These are phyloP conservation scores for Geotrypetes seraphini DNA, from an alignment of 2,797 vertebrate genomes.

Conservation along the genomic window DNA sequence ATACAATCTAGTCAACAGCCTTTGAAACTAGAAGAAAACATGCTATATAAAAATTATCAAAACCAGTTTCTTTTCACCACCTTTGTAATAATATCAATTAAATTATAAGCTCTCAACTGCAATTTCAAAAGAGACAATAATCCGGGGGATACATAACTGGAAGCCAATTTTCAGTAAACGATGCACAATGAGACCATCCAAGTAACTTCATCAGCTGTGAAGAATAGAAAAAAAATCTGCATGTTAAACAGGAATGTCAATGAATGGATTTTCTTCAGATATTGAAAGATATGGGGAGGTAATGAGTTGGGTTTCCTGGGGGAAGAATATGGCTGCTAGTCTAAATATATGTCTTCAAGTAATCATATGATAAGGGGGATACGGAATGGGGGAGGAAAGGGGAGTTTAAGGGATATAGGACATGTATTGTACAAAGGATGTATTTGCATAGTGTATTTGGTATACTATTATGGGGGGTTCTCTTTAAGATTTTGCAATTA, in stretches of 20 bases:
- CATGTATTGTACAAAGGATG: too few relatives aligned
- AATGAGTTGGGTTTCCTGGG: too few relatives aligned
- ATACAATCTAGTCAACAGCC: conserved; percentile 53
- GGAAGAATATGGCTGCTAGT: too few relatives aligned
- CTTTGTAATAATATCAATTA: conserved; percentile 36
- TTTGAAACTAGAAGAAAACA: conserved; percentile 53
- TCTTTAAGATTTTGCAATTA: too few relatives aligned
- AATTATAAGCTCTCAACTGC: conserved; percentile 36
- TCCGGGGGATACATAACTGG: conserved; percentile 91
- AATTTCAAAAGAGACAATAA: conserved; percentile 81
- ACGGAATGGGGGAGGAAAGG: too few relatives aligned
- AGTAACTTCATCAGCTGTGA: conserved; percentile 85
- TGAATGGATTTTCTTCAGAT: background rate
- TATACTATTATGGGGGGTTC: too few relatives aligned
- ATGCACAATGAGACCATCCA: conserved; percentile 83
- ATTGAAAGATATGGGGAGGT: too few relatives aligned
- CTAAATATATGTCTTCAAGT: too few relatives aligned
- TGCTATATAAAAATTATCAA: conserved; percentile 48
- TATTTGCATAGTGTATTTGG: too few relatives aligned
- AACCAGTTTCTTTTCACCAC: conserved; percentile 29
- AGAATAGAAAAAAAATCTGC: conserved; percentile 3
- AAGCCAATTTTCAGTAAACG: conserved; percentile 90
- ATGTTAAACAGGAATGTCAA: background rate
- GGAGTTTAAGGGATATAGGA: too few relatives aligned
- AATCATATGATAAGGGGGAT: too few relatives aligned